These are phyloP conservation scores for Eudasyphora cyanicolor DNA, from an alignment of 2,888 invertebrate genomes.

Conservation along the genomic window DNA sequence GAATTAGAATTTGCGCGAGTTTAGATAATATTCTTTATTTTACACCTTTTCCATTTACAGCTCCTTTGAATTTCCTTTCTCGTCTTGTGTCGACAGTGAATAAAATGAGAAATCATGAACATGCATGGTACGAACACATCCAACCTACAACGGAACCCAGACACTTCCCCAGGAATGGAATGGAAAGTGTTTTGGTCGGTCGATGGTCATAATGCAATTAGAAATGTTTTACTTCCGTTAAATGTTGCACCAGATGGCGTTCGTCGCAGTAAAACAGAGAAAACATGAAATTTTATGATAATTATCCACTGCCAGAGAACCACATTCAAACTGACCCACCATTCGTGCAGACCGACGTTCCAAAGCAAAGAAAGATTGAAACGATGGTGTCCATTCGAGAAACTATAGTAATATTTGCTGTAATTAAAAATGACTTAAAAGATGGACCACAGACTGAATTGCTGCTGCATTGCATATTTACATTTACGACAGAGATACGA, in stretches of 20 bases:
- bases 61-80: neutral
- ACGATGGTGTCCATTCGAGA: neutral
- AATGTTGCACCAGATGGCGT: constrained; percentile 62
- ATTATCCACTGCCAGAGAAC: constrained; percentile 43
- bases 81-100: constrained; percentile 17
- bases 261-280: constrained; percentile 36
- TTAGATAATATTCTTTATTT: constrained; percentile 47
- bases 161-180: neutral
- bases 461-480: too few species aligned
- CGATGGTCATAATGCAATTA: constrained; percentile 56
- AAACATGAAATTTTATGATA: constrained; percentile 63
- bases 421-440: constrained; percentile 54
- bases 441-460: neutral
- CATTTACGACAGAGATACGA: too few species aligned
- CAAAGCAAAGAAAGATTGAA: constrained; percentile 27
- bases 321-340: neutral
- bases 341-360: neutral
- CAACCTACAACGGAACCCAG: neutral
- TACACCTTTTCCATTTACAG: constrained; percentile 1
- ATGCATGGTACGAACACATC: neutral
- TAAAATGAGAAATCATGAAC: constrained; percentile 43
- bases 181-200: neutral
- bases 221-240: constrained; percentile 65
- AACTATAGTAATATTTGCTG: constrained; percentile 20
- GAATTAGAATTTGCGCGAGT: constrained; percentile 26